Percentiles rank a stretch among this genome's conserved stretches.
phyloP scores from a whole-genome alignment of 2,888 invertebrate genomes.

The Drosophila neotestacea region DNA sequence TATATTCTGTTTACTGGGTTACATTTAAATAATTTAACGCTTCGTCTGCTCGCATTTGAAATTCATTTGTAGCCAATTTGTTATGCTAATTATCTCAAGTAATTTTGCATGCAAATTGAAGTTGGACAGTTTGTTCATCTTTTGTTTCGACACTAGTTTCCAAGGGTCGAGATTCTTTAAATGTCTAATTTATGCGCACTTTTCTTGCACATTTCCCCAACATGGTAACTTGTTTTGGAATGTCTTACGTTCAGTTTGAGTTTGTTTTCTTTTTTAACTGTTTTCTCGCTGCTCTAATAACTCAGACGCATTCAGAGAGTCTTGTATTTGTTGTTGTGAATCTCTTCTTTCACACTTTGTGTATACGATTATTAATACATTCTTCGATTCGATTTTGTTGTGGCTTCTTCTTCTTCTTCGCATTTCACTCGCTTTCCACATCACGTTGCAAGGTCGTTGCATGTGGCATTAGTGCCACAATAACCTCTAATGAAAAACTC shows the following conservation, averaged over 20 bases:
- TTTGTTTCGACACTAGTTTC: not conserved
- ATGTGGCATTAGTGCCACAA: slow-evolving; percentile 27
- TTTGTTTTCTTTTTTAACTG: slow-evolving; percentile 23
- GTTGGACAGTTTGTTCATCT: slow-evolving; percentile 7
- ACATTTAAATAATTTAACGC: slow-evolving; percentile 49
- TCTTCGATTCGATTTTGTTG: slow-evolving; percentile 10
- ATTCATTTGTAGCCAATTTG: slow-evolving; percentile 44
- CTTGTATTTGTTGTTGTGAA: not conserved
- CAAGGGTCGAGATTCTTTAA: slow-evolving; percentile 15
- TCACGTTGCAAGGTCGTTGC: slow-evolving; percentile 46
- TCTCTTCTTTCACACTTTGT: not conserved
- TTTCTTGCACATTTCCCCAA: slow-evolving; percentile 18
- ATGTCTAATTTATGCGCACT: slow-evolving; percentile 13
- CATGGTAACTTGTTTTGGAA: slow-evolving; percentile 14
- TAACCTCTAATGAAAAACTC: slow-evolving; percentile 31
- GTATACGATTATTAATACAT: not conserved
- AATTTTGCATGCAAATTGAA: slow-evolving; percentile 51
- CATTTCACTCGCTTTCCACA: slow-evolving; percentile 31
- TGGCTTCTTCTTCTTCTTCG: slow-evolving; percentile 8
- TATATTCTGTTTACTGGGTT: not conserved
- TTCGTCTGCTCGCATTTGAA: slow-evolving; percentile 42
- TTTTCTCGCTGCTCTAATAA: slow-evolving; percentile 28
- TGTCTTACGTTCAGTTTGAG: not conserved
- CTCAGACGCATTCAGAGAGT: slow-evolving; percentile 1
- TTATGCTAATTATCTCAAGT: slow-evolving; percentile 50